Base-by-base conservation (phyloP, 2,888 invertebrate genomes). In the Syrphus vitripennis region DNA sequence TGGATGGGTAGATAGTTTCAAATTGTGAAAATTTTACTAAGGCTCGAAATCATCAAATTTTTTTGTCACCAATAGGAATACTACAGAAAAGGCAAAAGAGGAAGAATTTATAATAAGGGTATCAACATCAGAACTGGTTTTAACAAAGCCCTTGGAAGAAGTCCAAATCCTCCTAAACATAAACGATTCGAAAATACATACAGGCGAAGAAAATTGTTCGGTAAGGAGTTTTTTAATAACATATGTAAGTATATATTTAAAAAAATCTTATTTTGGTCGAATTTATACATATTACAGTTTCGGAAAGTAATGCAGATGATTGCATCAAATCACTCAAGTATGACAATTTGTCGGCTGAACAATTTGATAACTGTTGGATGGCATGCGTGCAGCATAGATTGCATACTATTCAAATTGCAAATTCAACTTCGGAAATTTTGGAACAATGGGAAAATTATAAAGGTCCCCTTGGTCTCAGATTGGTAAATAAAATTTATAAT, bases 361-460 rank as follows among this genome's bases (percentile, higher is more conserved):
- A 63, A 26, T 63, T 63, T 63, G 61, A 63, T 42, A 24, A 16
- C 14, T 42, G 26, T 42, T 63, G 61, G 42, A 63, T 42, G 42
- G 26, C 37, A 63, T 63, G 61, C 9, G 7, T n/a, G 26, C 4
- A 63, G 7, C 61, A 63, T 16, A 42, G 61, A 63, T 4, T 63
- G 4, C 0, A 26, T 16, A 14, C 5, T 10, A 63, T 63, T 42
- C 40, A 63, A 63, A 63, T 42, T 14, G 40, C 61, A 10, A 16
- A 40, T 63, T 63, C 40, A 6, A 63, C 61, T n/a, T 63, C n/a
- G n/a, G n/a, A n/a, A n/a, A n/a, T n/a, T n/a, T n/a, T n/a, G n/a
- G n/a, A n/a, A n/a, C n/a, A n/a, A n/a, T n/a, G 42, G 24, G 40
- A 26, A 42, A 2, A 63, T 3, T 42, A 63, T 63, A 63, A 63